Conservation (phyloP, 2,888 invertebrate genomes). For the Nomada fucata region DNA sequence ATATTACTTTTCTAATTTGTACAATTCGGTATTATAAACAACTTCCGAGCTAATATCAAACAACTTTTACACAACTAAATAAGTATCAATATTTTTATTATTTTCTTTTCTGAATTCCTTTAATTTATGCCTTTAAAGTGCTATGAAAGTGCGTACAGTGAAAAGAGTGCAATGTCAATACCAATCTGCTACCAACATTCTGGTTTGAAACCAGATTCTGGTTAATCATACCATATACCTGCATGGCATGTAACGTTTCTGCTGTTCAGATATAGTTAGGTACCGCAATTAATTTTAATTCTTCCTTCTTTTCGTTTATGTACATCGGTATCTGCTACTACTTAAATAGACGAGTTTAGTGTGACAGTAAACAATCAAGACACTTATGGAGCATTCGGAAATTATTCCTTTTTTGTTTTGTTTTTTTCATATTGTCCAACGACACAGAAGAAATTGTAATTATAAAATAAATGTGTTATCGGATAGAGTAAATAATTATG, state of each 20-base stretch:
- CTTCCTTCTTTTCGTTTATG: slow-evolving; percentile 30
- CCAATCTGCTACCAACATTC: slow-evolving; percentile 13
- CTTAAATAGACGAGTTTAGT: slow-evolving; percentile 34
- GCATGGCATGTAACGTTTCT: slow-evolving; percentile 2
- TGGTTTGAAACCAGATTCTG: slow-evolving; percentile 11
- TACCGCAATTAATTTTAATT: slow-evolving; percentile 37
- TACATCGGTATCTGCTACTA: slow-evolving; percentile 47
- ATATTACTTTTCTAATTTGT: slow-evolving; percentile 39
- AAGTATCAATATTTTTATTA: background rate
- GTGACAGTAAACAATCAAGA: slow-evolving; percentile 35
- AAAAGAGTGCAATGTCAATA: slow-evolving; percentile 6
- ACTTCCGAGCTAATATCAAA: slow-evolving; percentile 9
- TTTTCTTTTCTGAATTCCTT: slow-evolving; percentile 5
- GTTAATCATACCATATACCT: background rate
- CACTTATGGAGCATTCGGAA: slow-evolving; percentile 22
- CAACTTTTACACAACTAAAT: slow-evolving; percentile 5
- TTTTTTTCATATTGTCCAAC: slow-evolving; percentile 33
- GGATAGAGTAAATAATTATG: slow-evolving; percentile 44
- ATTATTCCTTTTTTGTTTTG: background rate
- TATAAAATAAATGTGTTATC: slow-evolving; percentile 33
- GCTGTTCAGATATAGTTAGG: slow-evolving; percentile 22
- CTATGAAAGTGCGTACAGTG: slow-evolving; percentile 52
- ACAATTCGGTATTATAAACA: slow-evolving; percentile 7
- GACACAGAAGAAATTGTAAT: slow-evolving; percentile 29
- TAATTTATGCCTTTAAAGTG: slow-evolving; percentile 62